A percentile compares a stretch with the other conserved stretches of the same genome.
Conservation (phyloP, 2,113 vertebrate genomes). For the Salvelinus alpinus region DNA sequence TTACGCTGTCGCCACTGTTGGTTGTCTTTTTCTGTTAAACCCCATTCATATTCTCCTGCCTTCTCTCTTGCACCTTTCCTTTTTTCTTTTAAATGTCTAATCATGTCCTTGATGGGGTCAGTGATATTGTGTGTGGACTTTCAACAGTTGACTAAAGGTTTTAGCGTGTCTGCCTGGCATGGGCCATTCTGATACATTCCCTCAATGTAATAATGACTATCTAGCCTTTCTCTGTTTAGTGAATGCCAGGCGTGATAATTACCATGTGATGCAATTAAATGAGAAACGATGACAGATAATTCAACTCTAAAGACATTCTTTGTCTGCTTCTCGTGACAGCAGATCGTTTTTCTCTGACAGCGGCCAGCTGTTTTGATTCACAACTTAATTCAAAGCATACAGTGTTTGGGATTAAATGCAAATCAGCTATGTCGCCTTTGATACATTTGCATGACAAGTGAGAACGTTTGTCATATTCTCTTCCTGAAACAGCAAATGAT, state of each 20-base stretch:
- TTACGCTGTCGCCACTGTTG: too few species aligned
- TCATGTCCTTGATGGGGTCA: background rate
- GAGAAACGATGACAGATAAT: constrained; percentile 4
- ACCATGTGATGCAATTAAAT: constrained; percentile 42
- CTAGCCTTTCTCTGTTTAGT: constrained; percentile 37
- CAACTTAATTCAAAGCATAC: background rate
- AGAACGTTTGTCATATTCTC: constrained; percentile 18
- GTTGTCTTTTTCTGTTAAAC: too few species aligned
- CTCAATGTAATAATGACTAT: constrained; percentile 29
- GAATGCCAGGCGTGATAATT: constrained; percentile 50
- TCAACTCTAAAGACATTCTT: background rate
- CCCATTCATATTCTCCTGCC: too few species aligned
- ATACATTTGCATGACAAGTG: constrained; percentile 9
- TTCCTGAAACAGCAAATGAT: constrained; percentile 27
- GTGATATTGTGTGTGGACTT: constrained; percentile 4
- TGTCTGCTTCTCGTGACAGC: constrained; percentile 7
- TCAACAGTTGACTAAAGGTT: constrained; percentile 63
- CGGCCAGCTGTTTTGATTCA: constrained; percentile 9
- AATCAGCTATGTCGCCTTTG: background rate
- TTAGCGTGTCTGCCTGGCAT: constrained; percentile 29
- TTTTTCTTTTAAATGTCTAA: background rate
- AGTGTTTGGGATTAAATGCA: background rate
- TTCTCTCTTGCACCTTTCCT: background rate
- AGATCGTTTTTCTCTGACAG: background rate
- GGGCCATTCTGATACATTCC: constrained; percentile 2